A percentile compares a stretch with the other conserved stretches of the same genome.
These are phyloP conservation scores for Lymantria dispar DNA, from an alignment of 2,888 invertebrate species.

Conservation along the genomic window DNA sequence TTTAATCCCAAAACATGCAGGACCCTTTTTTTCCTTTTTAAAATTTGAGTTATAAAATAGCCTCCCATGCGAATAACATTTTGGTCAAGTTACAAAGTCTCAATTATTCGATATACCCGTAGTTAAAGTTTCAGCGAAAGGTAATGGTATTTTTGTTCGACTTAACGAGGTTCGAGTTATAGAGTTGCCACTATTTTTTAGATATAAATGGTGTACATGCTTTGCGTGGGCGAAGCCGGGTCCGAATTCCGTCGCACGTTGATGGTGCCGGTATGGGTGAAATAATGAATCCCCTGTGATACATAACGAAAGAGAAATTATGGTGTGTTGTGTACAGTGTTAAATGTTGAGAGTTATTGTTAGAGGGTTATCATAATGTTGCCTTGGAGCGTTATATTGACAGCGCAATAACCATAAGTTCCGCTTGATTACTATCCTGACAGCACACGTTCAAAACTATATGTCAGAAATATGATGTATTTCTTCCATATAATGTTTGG, in stretches of 20 bases:
- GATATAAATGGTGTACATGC: slow-evolving; percentile 25
- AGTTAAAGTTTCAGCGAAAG: no score
- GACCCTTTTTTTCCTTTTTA: no score
- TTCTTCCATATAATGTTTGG: slow-evolving; percentile 5
- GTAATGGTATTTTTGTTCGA: no score
- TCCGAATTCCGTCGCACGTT: slow-evolving; percentile 13
- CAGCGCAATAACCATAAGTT: slow-evolving; percentile 27
- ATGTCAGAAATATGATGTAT: no score
- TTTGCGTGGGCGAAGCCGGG: slow-evolving; percentile 32
- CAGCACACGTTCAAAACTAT: not conserved
- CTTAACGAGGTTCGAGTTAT: no score
- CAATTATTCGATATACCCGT: no score
- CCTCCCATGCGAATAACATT: no score
- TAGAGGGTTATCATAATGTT: slow-evolving; percentile 30
- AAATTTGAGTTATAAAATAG: no score
- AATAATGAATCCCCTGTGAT: slow-evolving; percentile 28
- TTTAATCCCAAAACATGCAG: no score
- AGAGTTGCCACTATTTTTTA: no score
- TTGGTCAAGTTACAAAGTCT: no score
- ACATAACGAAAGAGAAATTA: slow-evolving; percentile 28
- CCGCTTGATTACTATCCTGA: not conserved
- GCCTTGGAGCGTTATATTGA: slow-evolving; percentile 29
- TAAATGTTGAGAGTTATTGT: slow-evolving; percentile 25
- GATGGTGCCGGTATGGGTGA: slow-evolving; percentile 27
- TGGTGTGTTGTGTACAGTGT: slow-evolving; percentile 22